phyloP scores from a whole-genome alignment of 1,140 invertebrate genomes.

The Rhyzopertha dominica region DNA sequence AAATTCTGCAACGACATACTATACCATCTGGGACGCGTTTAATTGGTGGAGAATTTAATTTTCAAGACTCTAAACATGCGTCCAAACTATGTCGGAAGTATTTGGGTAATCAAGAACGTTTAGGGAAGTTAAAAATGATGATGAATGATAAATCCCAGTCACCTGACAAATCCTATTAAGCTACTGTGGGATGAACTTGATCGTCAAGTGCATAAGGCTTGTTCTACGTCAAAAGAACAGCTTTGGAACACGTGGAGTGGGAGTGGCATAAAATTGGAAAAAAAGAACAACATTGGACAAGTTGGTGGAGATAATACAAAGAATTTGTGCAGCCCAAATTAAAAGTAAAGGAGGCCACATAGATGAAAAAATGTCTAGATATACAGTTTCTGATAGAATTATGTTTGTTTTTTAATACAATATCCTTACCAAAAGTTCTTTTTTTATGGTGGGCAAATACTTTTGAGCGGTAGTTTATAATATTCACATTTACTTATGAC shows the following conservation, averaged over 20 bases:
- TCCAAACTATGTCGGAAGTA: slow-evolving; percentile 1
- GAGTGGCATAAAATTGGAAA: slow-evolving; percentile 16
- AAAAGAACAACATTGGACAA: slow-evolving; percentile 1
- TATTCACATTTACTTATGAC: no score
- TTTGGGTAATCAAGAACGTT: slow-evolving; percentile 3
- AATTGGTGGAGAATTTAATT: slow-evolving; percentile 11
- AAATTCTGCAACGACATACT: slow-evolving; percentile 12
- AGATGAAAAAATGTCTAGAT: slow-evolving; percentile 5
- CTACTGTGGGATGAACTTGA: slow-evolving; percentile 36
- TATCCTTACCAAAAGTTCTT: no score
- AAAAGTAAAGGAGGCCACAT: slow-evolving; percentile 7
- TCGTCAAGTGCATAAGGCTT: slow-evolving; percentile 14
- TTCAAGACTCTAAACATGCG: slow-evolving; percentile 18
- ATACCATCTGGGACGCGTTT: slow-evolving; percentile 10
- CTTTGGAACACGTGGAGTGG: slow-evolving; percentile 14
- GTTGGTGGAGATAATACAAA: background rate
- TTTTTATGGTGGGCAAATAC: no score
- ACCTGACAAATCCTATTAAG: slow-evolving; percentile 41
- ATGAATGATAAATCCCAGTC: slow-evolving; percentile 36
- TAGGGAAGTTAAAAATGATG: slow-evolving; percentile 14
- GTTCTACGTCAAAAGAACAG: slow-evolving; percentile 11
- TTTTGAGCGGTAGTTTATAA: no score
- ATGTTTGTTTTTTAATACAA: no score
- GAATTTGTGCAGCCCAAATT: slow-evolving; percentile 3
- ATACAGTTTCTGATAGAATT: no score